Base-by-base conservation (phyloP, 2,888 invertebrate genomes). In the Nudaria mundana region DNA sequence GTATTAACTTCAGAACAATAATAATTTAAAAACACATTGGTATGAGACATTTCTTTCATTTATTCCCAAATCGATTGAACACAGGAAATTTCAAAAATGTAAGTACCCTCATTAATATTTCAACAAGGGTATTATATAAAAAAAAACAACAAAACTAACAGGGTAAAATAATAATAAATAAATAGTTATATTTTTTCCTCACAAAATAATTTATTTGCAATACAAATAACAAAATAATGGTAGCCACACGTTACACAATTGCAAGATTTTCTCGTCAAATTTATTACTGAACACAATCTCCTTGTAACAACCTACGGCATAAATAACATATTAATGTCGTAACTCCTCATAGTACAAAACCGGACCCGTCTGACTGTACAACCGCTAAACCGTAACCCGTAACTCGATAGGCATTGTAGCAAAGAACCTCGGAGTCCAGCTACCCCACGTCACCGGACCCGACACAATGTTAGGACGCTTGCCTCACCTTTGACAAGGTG, bases 401-500 rank as follows among this genome's bases (percentile, higher is more conserved):
- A 45, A 48, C 52, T 46, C 43, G 44, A 48, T 23, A 32, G 32
- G 28, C 16, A 12, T 24, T 28, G 31, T n/a, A 3, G 30, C 30
- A 23, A 28, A 22, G 29, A 16, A 24, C 28, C 18, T 22, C 26
- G 15, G 10, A n/a, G 24, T 30, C 18, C 7, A 13, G 28, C 26
- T 7, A 28, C 10, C 8, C 20, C 46, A 48, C 54, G 44, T 46
- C 56, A 52, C 35, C 46, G 30, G 18, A 37, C 43, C 28, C 45
- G 51, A 45, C 49, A 57, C 58, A 65, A 58, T 56, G 60, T 44
- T 52, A 60, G 67, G 57, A 65, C 71, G 66, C 68, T 56, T 69
- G 78, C 73, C 85, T 87, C 90, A 97, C 97, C 98, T 94, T 96
- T 94, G 52, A 98, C 97, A 80, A 98, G 92, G 86, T 97, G 96